A percentile compares a stretch with the other conserved stretches of the same genome.
phyloP scores from a whole-genome alignment of 2,797 vertebrate genomes.

The Onychomys torridus region DNA sequence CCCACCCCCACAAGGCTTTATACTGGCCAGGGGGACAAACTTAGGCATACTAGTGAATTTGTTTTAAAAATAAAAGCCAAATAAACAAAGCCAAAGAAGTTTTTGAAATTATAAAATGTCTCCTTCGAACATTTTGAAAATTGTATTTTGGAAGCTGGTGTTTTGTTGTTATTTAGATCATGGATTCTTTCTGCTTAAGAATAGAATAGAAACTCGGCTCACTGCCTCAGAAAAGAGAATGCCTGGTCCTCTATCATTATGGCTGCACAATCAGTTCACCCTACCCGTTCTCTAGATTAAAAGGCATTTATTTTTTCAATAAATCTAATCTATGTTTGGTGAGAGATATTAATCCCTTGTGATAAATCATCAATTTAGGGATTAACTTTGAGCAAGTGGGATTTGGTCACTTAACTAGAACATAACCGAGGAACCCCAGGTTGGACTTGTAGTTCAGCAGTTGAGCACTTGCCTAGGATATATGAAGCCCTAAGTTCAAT shows the following conservation, averaged over 20 bases:
- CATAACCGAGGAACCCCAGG: conserved; percentile 19
- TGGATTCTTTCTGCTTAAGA: conserved; percentile 50
- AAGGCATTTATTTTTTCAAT: conserved; percentile 63
- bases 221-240: conserved; percentile 56
- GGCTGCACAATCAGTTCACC: conserved; percentile 48
- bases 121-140: conserved; percentile 63
- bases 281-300: conserved; percentile 66
- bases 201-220: conserved; percentile 54
- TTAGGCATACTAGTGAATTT: conserved; percentile 42
- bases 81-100: conserved; percentile 54
- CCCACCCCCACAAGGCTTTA: background rate
- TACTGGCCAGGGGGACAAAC: conserved; percentile 50
- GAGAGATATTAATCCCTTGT: conserved; percentile 40
- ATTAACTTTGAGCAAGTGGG: conserved; percentile 49
- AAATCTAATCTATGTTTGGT: conserved; percentile 48
- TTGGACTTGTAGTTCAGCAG: background rate
- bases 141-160: conserved; percentile 54
- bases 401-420: conserved; percentile 54
- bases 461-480: background rate
- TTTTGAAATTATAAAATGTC: conserved; percentile 63
- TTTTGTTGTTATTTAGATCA: conserved; percentile 71
- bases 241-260: conserved; percentile 57
- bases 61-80: conserved; percentile 59
- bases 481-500: background rate
- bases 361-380: conserved; percentile 61